Conservation (phyloP, 2,797 vertebrate genomes). For the Syndactyla subalaris region DNA sequence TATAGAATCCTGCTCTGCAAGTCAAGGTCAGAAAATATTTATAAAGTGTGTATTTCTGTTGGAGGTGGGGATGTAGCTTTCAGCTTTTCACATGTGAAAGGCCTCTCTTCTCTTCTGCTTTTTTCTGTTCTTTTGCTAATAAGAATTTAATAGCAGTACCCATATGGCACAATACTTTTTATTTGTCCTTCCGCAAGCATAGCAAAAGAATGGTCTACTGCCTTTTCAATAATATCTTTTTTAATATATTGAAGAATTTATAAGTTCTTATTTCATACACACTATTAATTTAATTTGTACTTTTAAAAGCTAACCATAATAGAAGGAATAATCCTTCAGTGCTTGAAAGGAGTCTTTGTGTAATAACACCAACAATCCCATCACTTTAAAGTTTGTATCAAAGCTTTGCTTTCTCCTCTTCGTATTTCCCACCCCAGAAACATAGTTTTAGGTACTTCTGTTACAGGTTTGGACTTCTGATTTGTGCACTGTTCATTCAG, state of each 20-base stretch:
- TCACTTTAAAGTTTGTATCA: not conserved
- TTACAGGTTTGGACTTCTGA: not conserved
- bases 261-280: not conserved
- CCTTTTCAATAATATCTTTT: not conserved
- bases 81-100: not conserved
- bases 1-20: not conserved
- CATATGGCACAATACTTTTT: not conserved
- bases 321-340: not conserved
- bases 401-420: not conserved
- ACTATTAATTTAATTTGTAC: not conserved
- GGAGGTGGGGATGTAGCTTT: rapidly evolving
- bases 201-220: not conserved
- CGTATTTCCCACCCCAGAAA: not conserved
- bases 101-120: not conserved
- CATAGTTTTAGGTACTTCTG: not conserved
- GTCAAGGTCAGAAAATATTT: not conserved
- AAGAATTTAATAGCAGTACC: not conserved
- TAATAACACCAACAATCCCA: not conserved
- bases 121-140: not conserved
- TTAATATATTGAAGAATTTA: not conserved
- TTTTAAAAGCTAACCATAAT: not conserved
- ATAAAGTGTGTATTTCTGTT: not conserved
- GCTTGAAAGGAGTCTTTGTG: not conserved
- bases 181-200: not conserved
- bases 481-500: not conserved